Evolutionary conservation across 2,113 vertebrate genomes (phyloP), one percentile per base, ranked within the genome.

Genomic region (Toxostoma redivivum): DNA sequence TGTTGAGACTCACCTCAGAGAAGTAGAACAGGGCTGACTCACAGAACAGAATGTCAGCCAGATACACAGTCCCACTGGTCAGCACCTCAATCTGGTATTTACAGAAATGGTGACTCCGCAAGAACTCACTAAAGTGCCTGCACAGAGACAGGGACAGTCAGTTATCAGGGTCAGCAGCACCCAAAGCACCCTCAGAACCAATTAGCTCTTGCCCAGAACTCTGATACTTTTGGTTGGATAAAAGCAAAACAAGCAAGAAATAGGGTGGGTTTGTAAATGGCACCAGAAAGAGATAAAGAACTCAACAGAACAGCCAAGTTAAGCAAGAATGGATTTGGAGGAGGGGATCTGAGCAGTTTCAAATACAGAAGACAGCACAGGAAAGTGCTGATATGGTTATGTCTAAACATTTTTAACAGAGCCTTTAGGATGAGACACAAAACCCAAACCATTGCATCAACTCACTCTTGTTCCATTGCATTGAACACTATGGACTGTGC

Each of bases 51-150:
- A 99, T 99, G 97, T 99, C 99, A 93, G 99, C 99, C 98, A 99
- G 98, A 97, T 99, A 99, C 97, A 99, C 99, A 28, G 99, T 99
- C 93, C 99, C 99, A 30, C 99, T 99, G 62, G 99, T 99, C 98
- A 99, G 98, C 98, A 99, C 99, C 98, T 99, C 99, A 44, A 99
- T 99, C 98, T 99, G 99, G 95, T 99, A 99, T 98, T 99, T 99
- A 98, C 99, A 99, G 98, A 99, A 99, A 98, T 99, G 98, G 92
- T 99, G 99, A 98, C 99, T 99, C 85, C 99, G 97, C 96, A 99
- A 95, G 98, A 99, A 99, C 92, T 99, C 99, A 65, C 93, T 99
- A 98, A 99, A 99, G 99, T 99, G 99, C 98, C 99, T 99, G 98
- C 79, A 95, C 8, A 61, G 53, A 62, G 87, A 97, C 91, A 96